A percentile compares a stretch with the other conserved stretches of the same genome.
phyloP scores from a whole-genome alignment of 2,797 vertebrate genomes.

The Sebastes nivosus region DNA sequence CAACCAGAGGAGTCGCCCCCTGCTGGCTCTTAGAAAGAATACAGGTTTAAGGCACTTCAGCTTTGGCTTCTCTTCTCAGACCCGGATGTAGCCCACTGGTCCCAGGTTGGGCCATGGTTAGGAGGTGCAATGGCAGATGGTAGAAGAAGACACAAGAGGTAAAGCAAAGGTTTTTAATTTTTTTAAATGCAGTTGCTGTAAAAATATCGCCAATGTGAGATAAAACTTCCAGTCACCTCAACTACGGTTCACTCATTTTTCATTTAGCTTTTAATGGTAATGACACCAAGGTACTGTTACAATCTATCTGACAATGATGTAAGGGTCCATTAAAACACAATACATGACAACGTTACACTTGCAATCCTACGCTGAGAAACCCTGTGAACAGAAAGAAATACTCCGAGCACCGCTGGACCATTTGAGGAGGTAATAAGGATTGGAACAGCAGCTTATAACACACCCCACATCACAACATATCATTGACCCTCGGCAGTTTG shows the following conservation, averaged over 20 bases:
- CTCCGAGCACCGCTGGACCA: conserved; percentile 19
- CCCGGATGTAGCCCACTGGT: too few relatives aligned
- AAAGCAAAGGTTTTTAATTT: too few relatives aligned
- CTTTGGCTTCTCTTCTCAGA: too few relatives aligned
- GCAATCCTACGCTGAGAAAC: conserved; percentile 11
- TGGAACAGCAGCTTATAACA: conserved; percentile 19
- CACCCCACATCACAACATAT: conserved; percentile 41
- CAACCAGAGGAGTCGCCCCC: too few relatives aligned
- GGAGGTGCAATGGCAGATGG: neutral
- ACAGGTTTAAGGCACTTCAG: too few relatives aligned
- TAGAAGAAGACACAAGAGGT: too few relatives aligned
- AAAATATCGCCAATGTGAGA: too few relatives aligned
- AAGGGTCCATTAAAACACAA: conserved; percentile 19
- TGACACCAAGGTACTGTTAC: neutral
- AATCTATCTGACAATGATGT: neutral
- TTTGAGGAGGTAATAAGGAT: conserved; percentile 27
- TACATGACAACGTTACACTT: neutral
- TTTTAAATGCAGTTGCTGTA: too few relatives aligned
- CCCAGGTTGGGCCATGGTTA: neutral
- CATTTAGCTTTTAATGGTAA: neutral
- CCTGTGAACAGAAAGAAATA: neutral
- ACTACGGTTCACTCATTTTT: neutral
- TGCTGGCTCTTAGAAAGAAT: too few relatives aligned
- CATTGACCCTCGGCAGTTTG: conserved; percentile 8
- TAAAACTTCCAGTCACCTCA: too few relatives aligned